These are phyloP conservation scores for Urechis unicinctus DNA, from an alignment of 2,888 invertebrate genomes.

Conservation along the genomic window DNA sequence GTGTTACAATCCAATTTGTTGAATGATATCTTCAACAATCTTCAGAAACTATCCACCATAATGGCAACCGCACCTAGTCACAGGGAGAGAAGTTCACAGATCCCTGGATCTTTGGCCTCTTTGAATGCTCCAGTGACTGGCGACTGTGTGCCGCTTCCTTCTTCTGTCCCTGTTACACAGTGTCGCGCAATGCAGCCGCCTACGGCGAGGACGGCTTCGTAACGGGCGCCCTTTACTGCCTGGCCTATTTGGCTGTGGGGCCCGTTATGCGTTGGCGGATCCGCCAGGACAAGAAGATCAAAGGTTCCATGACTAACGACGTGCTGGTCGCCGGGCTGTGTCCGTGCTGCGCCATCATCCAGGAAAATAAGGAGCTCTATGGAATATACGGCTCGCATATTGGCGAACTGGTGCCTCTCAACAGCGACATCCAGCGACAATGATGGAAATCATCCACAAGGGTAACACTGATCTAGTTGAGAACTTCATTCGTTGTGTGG, in stretches of 20 bases:
- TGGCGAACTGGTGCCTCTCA: constrained; percentile 14
- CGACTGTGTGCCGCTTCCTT: constrained; percentile 15
- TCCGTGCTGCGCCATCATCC: constrained; percentile 21
- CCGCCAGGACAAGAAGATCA: constrained; percentile 15
- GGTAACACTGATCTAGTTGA: too few relatives aligned
- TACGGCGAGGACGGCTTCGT: constrained; percentile 16
- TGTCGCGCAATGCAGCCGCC: constrained; percentile 16
- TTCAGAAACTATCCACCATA: too few relatives aligned
- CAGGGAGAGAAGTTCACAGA: constrained; percentile 4
- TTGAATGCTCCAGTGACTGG: constrained; percentile 17
- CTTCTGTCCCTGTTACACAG: constrained; percentile 19
- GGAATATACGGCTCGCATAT: constrained; percentile 15
- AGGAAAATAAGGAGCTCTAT: constrained; percentile 21
- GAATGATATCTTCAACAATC: too few relatives aligned
- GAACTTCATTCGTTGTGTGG: too few relatives aligned
- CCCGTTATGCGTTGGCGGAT: constrained; percentile 19
- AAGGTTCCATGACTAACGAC: constrained; percentile 18
- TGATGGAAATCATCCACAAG: too few relatives aligned
- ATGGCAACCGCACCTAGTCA: not conserved
- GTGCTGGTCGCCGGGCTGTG: constrained; percentile 14
- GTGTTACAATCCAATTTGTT: too few relatives aligned
- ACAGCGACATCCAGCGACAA: constrained; percentile 10
- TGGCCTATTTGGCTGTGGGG: constrained; percentile 10
- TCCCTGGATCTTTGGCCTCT: constrained; percentile 12
- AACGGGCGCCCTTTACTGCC: constrained; percentile 9